Evolutionary conservation across 2,797 vertebrate genomes (phyloP), one percentile per base, ranked within the genome.

Genomic region (Austrolebias charrua): DNA sequence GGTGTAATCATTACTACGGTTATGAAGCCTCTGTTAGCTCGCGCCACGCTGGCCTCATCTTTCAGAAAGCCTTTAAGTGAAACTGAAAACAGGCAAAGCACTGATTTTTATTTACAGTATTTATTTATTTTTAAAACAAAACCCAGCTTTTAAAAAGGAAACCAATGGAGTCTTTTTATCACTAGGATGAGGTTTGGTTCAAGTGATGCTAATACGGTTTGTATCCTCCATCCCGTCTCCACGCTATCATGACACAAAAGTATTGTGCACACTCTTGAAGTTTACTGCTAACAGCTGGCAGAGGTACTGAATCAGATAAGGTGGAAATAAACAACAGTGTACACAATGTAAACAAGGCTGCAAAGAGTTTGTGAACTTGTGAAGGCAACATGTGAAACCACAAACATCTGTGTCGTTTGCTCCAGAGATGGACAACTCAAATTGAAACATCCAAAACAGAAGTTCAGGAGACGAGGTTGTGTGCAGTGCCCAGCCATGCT

Each of bases 11-110:
- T 79, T 72, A 82, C 73, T 56, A 54, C 50, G 33, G 58, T 76
- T 77, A 76, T 76, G 76, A 75, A 71, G 70, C 56, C 45, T 19
- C 75, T 66, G 69, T 78, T 69, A 66, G 75, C 63, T 78, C 79
- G 55, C 50, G 48, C 49, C 55, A 59, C 60, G 74, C 68, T 57
- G 63, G 61, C 63, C 64, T 76, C 61, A 73, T 66, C 69, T 69
- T 71, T 74, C 68, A 67, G 54, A 33, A 52, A 47, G 43, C 3
- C 55, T 66, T 60, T 55, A 60, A 79, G 20, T 66, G 66, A 64
- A 66, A 58, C 38, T 55, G 72, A 82, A 55, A 55, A 42, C 53
- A 66, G 52, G 58, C 24, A 24, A 24, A 24, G 24, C 24, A 24
- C 24, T 3, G 24, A 24, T 24, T 24, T 1, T 72, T 67, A 68